These are phyloP conservation scores for Microctonus brassicae DNA, from an alignment of 2,888 invertebrate species.

Conservation along the genomic window DNA sequence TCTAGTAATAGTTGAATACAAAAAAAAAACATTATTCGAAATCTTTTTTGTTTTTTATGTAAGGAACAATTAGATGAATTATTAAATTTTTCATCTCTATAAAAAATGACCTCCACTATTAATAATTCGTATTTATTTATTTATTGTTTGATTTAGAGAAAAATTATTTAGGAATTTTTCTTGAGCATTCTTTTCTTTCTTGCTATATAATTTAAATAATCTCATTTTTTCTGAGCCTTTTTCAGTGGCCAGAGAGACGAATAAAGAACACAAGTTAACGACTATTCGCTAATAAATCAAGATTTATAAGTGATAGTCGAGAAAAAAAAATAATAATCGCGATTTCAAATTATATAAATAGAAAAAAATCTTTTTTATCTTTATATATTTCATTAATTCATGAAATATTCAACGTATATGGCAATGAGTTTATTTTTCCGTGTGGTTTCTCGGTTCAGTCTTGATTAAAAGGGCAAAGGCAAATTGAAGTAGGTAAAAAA, in stretches of 20 bases:
- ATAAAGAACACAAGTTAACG: background rate
- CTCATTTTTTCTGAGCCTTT: no score
- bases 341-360: constrained; percentile 10
- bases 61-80: no score
- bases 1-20: background rate
- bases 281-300: background rate
- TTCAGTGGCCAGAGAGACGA: background rate
- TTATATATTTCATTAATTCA: no score
- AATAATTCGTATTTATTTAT: background rate
- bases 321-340: constrained; percentile 6
- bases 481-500: background rate
- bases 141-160: background rate
- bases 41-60: no score
- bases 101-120: background rate
- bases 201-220: no score
- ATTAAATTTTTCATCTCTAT: background rate
- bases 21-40: background rate
- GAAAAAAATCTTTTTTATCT: no score
- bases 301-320: background rate
- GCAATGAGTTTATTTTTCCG: background rate
- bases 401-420: background rate
- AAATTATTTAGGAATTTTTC: background rate
- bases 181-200: background rate
- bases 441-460: constrained; percentile 3
- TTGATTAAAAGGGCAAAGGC: background rate